These are phyloP conservation scores for Sphyrna mokarran DNA, from an alignment of 2,113 vertebrate species.

Conservation along the genomic window DNA sequence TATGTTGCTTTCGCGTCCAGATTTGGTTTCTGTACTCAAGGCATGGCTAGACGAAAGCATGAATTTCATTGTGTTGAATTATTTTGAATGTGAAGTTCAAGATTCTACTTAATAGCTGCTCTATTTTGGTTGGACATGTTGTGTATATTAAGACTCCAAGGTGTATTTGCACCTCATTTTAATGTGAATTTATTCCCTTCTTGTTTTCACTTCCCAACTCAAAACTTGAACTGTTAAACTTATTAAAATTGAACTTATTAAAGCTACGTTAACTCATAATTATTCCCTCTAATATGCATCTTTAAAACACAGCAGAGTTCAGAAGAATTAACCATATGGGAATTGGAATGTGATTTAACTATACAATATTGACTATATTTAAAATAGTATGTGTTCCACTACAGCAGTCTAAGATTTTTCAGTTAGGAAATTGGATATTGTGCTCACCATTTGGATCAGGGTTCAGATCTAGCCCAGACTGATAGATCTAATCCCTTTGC, in stretches of 20 bases:
- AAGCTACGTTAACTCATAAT: background rate
- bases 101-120: background rate
- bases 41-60: background rate
- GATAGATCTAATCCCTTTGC: background rate
- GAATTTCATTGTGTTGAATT: background rate
- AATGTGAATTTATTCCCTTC: background rate
- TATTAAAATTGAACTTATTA: too few relatives aligned
- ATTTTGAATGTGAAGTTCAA: background rate
- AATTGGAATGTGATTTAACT: too few relatives aligned
- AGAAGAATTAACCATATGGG: background rate
- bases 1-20: background rate
- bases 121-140: background rate
- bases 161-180: background rate
- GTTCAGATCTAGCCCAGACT: constrained; percentile 3
- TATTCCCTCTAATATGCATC: background rate
- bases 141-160: background rate
- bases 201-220: background rate
- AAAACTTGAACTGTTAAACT: background rate
- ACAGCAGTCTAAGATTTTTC: background rate
- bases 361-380: background rate
- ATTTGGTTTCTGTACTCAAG: background rate
- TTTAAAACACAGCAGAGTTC: background rate
- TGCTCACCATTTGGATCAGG: background rate
- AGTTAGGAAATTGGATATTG: background rate
- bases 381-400: background rate